phyloP scores from a whole-genome alignment of 2,797 vertebrate species.

The Micromesistius poutassou region DNA sequence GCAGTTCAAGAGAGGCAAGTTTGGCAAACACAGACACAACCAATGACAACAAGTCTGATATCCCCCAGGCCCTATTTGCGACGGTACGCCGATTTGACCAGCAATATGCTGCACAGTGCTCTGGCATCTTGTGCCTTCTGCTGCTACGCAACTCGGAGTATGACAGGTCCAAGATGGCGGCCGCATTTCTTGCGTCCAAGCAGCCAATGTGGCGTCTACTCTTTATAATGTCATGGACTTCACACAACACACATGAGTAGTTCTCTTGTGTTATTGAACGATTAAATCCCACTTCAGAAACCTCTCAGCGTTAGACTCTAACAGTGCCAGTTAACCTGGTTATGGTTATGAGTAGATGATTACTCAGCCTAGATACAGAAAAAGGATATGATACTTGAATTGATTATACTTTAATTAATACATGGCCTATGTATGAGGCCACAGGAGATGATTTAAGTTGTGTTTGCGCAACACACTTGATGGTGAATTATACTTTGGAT shows the following conservation, averaged over 20 bases:
- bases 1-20: too few relatives aligned
- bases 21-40: too few relatives aligned
- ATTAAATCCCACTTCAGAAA: background rate
- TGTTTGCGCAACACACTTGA: background rate
- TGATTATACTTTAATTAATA: background rate
- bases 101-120: too few relatives aligned
- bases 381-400: constrained; percentile 48
- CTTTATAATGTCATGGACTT: too few relatives aligned
- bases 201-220: too few relatives aligned
- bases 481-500: background rate
- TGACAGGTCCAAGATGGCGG: too few relatives aligned
- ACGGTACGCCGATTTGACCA: too few relatives aligned
- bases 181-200: too few relatives aligned
- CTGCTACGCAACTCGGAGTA: too few relatives aligned
- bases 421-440: background rate
- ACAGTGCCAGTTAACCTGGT: background rate
- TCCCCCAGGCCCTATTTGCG: too few relatives aligned
- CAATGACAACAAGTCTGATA: too few relatives aligned
- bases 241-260: constrained; percentile 5
- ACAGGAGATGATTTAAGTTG: background rate
- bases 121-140: too few relatives aligned
- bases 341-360: constrained; percentile 61
- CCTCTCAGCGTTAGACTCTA: background rate
- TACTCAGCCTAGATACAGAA: constrained; percentile 68
- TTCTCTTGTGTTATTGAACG: constrained; percentile 17